phyloP scores from a whole-genome alignment of 2,888 invertebrate genomes.

The Hypselothyrea guttata region DNA sequence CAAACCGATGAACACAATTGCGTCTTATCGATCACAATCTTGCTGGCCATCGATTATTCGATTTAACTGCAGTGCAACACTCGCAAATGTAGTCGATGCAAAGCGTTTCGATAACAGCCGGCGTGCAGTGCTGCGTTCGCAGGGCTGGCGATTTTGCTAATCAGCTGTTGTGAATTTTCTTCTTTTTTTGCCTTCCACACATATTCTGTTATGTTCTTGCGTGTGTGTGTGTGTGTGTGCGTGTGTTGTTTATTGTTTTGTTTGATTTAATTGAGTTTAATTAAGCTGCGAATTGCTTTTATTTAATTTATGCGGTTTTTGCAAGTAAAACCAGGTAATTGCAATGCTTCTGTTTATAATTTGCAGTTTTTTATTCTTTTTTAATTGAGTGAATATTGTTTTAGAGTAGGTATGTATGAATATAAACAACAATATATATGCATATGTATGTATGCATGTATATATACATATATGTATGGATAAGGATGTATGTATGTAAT shows the following conservation, averaged over 20 bases:
- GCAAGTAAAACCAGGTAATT: slow-evolving; percentile 20
- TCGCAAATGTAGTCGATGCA: no score
- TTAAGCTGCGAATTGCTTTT: background rate
- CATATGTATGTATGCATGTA: no score
- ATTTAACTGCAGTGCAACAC: no score
- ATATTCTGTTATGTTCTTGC: slow-evolving; percentile 14
- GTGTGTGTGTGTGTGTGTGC: slow-evolving; percentile 7
- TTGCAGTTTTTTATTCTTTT: background rate
- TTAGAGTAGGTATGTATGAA: no score
- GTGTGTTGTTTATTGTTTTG: slow-evolving; percentile 6
- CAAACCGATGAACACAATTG: slow-evolving; percentile 17
- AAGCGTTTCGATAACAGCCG: slow-evolving; percentile 8
- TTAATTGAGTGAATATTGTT: no score
- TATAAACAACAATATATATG: no score
- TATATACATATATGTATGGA: no score
- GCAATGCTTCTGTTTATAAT: background rate
- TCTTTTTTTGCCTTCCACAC: slow-evolving; percentile 10
- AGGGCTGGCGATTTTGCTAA: slow-evolving; percentile 15
- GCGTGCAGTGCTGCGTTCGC: background rate
- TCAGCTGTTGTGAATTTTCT: slow-evolving; percentile 35
- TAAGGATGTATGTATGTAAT: no score
- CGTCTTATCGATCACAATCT: slow-evolving; percentile 6
- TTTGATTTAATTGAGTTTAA: slow-evolving; percentile 9
- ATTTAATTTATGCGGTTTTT: background rate
- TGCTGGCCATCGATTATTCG: background rate